Evolutionary conservation across 2,797 vertebrate species (phyloP), one percentile per base, ranked within the genome.

Genomic region (Coregonus suidteri): DNA sequence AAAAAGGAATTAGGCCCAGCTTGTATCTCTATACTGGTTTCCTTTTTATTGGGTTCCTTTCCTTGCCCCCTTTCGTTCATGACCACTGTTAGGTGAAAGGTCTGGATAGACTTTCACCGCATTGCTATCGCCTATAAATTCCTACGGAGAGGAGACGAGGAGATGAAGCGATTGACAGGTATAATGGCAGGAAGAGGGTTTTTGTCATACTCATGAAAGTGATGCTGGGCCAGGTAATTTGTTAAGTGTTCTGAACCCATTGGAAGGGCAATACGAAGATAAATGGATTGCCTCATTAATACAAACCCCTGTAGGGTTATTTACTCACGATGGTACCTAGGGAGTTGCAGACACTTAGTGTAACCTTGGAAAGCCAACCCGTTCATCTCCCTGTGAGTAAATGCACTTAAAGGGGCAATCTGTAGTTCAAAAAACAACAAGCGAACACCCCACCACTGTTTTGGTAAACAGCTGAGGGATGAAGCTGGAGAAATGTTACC

Each of bases 231-330:
- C 31, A 88, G 77, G 80, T 80, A 90, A 85, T 91, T 85, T 88
- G 84, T 88, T 89, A 84, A 89, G 84, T 87, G 85, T 86, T 83
- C 83, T 71, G 81, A 82, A 16, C 82, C 64, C 59, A 67, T 80
- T 86, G 80, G 88, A 82, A 83, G 83, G 82, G 77, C 82, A 83
- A 87, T 81, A 88, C 77, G 82, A 88, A 88, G 79, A 84, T 66
- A 73, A 86, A 89, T 86, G 85, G 88, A 91, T 89, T 81, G 70
- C 78, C 77, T 83, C 88, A 88, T 92, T 89, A 88, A 87, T 90
- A 88, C 85, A 91, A 85, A 85, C 88, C 88, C 84, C 78, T 83
- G 75, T 75, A 83, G 65, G 74, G 76, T 77, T 86, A 82, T 88
- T 90, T 86, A 82, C 83, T 86, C 64, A 81, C 34, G n/a, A 67